These are phyloP conservation scores for Urechis unicinctus DNA, from an alignment of 2,888 invertebrate genomes.

Conservation along the genomic window DNA sequence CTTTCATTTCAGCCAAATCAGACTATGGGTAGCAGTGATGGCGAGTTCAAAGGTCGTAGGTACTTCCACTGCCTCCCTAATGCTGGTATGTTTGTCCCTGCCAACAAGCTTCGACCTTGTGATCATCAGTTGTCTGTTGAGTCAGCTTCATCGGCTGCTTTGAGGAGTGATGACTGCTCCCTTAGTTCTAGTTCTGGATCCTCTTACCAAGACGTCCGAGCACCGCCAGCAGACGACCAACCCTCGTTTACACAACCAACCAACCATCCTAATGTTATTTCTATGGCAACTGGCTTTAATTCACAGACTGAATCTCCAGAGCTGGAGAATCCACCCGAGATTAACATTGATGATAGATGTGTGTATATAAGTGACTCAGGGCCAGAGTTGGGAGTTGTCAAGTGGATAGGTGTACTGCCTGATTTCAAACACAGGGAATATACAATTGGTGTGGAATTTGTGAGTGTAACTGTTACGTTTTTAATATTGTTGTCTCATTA, in stretches of 20 bases:
- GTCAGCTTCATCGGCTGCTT: too few relatives aligned
- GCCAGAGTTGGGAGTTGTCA: constrained; percentile 53
- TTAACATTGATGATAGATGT: constrained; percentile 53
- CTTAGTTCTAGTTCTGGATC: background rate
- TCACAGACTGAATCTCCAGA: too few relatives aligned
- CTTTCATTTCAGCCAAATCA: constrained; percentile 11
- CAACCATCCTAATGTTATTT: background rate
- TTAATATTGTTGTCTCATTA: background rate
- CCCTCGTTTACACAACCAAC: background rate
- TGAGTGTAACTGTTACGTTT: constrained; percentile 45
- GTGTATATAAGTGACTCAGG: constrained; percentile 55
- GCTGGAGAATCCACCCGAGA: constrained; percentile 7
- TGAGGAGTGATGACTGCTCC: too few relatives aligned
- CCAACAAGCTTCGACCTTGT: background rate
- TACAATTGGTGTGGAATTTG: constrained; percentile 58
- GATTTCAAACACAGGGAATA: constrained; percentile 48
- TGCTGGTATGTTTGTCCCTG: background rate
- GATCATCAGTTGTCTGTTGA: too few relatives aligned
- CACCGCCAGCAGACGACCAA: background rate
- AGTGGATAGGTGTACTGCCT: constrained; percentile 36
- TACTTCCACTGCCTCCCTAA: constrained; percentile 9
- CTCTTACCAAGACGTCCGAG: background rate
- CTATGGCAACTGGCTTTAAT: too few relatives aligned
- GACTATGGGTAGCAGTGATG: constrained; percentile 14
- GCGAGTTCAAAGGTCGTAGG: constrained; percentile 9